Evolutionary conservation across 2,113 vertebrate genomes (phyloP).

Genomic region (Cichladusa arquata): DNA sequence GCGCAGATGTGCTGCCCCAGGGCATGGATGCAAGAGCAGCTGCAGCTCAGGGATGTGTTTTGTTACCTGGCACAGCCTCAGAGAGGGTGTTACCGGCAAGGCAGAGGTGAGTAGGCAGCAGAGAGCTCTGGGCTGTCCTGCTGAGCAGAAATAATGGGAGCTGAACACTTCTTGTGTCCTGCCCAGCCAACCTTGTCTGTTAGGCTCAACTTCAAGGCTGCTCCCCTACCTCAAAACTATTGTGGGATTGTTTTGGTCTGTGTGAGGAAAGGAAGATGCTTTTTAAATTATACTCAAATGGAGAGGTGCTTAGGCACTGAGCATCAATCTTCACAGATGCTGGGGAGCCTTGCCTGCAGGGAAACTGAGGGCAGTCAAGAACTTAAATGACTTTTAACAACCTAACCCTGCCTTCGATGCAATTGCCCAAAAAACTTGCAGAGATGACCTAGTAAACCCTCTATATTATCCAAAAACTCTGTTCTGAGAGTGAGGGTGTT

Average conservation of each 20-base stretch:
- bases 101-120: accelerated
- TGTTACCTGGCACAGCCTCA: background rate
- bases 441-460: background rate
- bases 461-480: background rate
- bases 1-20: background rate
- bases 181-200: background rate
- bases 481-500: background rate
- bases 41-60: accelerated
- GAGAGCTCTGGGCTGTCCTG: background rate
- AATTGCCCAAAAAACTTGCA: background rate
- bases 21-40: background rate
- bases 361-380: background rate
- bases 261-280: background rate
- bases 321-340: background rate
- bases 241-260: accelerated
- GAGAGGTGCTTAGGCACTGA: background rate
- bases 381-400: background rate
- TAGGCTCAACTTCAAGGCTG: background rate
- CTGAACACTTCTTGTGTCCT: background rate
- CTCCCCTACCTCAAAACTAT: background rate
- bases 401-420: background rate
- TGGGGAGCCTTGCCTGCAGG: background rate
- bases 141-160: background rate
- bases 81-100: accelerated
- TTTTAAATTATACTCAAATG: background rate